Base-by-base conservation (phyloP, 2,888 invertebrate genomes). In the Drosophila anceps region DNA sequence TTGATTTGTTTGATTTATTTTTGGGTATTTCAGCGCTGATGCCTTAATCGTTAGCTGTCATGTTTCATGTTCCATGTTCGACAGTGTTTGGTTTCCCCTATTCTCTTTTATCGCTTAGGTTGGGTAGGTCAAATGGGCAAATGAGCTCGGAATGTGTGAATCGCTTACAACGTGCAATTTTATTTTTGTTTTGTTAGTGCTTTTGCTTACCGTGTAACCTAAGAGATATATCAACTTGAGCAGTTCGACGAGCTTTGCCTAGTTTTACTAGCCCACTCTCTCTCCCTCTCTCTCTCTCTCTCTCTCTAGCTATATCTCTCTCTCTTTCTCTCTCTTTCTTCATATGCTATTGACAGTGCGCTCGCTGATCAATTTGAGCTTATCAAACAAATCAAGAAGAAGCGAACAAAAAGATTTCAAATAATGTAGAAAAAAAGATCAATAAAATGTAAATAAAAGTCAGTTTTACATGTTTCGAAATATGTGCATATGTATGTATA, bases 51-150 rank as follows among this genome's bases (percentile, higher is more conserved):
- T 72, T 43, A 24, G 53, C 73, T 90, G 78, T 87, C 83, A 81
- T 88, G 84, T 90, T 73, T 87, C 83, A 81, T 88, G 84, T 90
- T 73, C 72, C 18, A 33, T 60, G 73, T 69, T 61, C 51, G 55
- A 76, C 61, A 59, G 51, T 73, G 43, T 71, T 62, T 59, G 69
- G 43, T 68, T 64, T 65, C 54, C 41, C 20, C n/a, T n/a, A 39
- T 69, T 18, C 44, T 59, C n/a, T 41, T 54, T 31, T 37, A 24
- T 53, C 12, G 41, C 27, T 50, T 44, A 35, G 35, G 20, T 29
- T 69, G 70, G 70, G 62, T 48, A 41, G 76, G 59, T 79, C 81
- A 71, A 69, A 58, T 65, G 5, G n/a, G 44, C 53, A 68, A n/a
- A n/a, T n/a, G 58, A 48, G 55, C 31, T 57, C 66, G 61, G 33